Percentiles rank a stretch among this genome's conserved stretches.
These are phyloP conservation scores for Spatula clypeata DNA, from an alignment of 2,797 vertebrate genomes.

Conservation along the genomic window DNA sequence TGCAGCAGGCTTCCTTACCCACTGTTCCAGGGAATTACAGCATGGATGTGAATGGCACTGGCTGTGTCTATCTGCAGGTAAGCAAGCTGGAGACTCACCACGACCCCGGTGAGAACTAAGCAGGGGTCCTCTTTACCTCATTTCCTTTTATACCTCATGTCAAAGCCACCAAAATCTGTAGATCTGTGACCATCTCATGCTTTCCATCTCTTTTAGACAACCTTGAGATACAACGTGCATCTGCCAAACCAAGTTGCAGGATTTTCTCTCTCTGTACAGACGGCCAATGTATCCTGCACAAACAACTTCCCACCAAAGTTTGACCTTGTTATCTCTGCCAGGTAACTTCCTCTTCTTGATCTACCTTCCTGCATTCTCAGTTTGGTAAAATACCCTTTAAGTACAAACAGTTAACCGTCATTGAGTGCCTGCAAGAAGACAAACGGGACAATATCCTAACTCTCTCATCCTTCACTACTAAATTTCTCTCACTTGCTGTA, in stretches of 20 bases:
- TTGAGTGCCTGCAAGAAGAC: neutral
- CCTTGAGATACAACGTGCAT: slow-evolving; percentile 75
- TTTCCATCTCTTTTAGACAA: slow-evolving; percentile 64
- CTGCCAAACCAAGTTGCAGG: slow-evolving; percentile 68
- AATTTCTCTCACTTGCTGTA: neutral
- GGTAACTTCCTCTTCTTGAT: slow-evolving; percentile 59
- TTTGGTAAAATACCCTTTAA: neutral
- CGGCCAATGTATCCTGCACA: slow-evolving; percentile 45
- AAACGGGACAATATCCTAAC: neutral
- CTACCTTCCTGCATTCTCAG: neutral
- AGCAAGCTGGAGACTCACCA: slow-evolving; percentile 15
- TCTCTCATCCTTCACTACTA: neutral
- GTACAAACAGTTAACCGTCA: neutral
- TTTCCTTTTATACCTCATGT: neutral
- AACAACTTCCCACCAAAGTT: slow-evolving; percentile 61
- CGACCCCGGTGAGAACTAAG: neutral
- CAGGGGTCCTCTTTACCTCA: neutral
- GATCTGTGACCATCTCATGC: neutral
- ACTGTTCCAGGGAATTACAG: slow-evolving; percentile 83
- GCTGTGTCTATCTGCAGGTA: slow-evolving; percentile 90
- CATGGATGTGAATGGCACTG: slow-evolving; percentile 79
- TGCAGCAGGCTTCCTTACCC: slow-evolving; percentile 84
- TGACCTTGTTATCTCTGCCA: slow-evolving; percentile 64
- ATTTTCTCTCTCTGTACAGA: slow-evolving; percentile 71
- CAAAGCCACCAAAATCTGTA: neutral